These are phyloP conservation scores for Drosophila neocordata DNA, from an alignment of 1,140 invertebrate species.

Conservation along the genomic window DNA sequence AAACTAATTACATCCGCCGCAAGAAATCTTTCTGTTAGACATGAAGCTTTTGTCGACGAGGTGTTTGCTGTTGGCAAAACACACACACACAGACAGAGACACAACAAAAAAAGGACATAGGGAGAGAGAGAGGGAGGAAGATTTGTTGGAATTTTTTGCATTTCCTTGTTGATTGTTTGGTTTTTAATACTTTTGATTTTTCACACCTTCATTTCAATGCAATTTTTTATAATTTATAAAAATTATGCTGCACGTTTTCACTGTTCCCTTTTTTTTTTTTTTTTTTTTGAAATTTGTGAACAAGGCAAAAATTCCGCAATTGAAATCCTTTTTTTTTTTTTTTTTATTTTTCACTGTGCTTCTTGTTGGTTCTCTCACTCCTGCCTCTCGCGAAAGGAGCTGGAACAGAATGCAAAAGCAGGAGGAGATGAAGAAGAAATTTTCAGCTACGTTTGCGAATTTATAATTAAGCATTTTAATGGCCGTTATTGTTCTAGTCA, in stretches of 20 bases:
- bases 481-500: slow-evolving; percentile 77
- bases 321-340: neutral
- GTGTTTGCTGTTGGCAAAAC: slow-evolving; percentile 81
- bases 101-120: neutral
- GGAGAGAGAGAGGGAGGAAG: neutral
- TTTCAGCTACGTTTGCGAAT: slow-evolving; percentile 78
- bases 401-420: too few species aligned
- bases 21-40: neutral
- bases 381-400: slow-evolving; percentile 1
- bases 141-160: slow-evolving; percentile 46
- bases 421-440: slow-evolving; percentile 34
- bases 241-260: neutral
- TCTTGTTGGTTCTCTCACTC: too few species aligned
- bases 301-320: slow-evolving; percentile 1
- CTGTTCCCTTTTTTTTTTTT: neutral
- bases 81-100: slow-evolving; percentile 25
- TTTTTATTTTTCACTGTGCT: too few species aligned
- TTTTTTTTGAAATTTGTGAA: neutral
- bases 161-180: slow-evolving; percentile 72
- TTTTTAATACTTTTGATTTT: slow-evolving; percentile 67
- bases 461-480: slow-evolving; percentile 82
- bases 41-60: slow-evolving; percentile 16
- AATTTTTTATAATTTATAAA: neutral
- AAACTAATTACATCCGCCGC: slow-evolving; percentile 74
- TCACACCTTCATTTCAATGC: slow-evolving; percentile 58